These are phyloP conservation scores for Xenops minutus DNA, from an alignment of 2,797 vertebrate genomes.

Conservation along the genomic window DNA sequence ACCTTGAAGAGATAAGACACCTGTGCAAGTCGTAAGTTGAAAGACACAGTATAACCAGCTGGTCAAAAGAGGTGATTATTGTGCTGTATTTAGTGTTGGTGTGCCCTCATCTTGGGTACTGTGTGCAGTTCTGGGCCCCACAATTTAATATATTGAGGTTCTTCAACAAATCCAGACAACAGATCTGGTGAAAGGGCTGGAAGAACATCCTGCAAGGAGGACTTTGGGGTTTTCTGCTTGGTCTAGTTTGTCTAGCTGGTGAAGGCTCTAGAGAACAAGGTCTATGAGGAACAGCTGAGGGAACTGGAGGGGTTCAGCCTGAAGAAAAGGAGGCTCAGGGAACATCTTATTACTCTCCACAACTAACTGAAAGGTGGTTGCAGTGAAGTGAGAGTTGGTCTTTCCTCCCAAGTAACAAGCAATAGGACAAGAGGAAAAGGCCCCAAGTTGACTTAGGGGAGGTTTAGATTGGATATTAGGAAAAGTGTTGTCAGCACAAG, in stretches of 20 bases:
- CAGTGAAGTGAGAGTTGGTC: background rate
- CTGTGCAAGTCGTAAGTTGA: background rate
- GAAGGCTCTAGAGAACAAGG: background rate
- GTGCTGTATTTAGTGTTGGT: background rate
- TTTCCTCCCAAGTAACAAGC: background rate
- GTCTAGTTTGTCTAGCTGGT: background rate
- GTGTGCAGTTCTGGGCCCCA: background rate
- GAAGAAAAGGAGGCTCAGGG: background rate
- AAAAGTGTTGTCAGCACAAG: background rate
- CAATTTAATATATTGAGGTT: background rate
- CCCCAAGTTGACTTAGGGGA: background rate
- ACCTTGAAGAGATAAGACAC: background rate
- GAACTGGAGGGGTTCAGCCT: background rate
- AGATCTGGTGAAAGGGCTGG: background rate
- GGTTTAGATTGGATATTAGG: background rate
- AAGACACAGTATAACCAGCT: background rate
- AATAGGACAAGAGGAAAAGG: background rate
- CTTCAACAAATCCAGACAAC: background rate
- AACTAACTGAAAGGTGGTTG: background rate
- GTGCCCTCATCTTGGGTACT: background rate
- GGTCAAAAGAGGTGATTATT: background rate
- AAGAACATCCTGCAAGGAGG: background rate
- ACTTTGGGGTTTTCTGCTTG: background rate
- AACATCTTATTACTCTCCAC: background rate
- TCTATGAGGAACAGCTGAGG: background rate